Evolutionary conservation across 2,113 vertebrate species (phyloP).

Genomic region (Nerophis lumbriciformis): DNA sequence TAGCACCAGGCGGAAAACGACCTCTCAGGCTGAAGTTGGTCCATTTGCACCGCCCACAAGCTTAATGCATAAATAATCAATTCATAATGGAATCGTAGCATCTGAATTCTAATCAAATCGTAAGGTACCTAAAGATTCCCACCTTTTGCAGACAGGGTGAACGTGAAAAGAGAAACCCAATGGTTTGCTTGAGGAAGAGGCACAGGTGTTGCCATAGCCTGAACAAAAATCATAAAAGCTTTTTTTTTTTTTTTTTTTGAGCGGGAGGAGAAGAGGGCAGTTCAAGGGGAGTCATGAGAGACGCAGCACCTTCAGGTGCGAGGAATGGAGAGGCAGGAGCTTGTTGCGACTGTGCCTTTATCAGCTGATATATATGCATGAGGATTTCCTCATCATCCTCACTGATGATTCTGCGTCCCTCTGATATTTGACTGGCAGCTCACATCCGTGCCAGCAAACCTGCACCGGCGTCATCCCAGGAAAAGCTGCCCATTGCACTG

Average conservation of each 20-base stretch:
- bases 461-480: constrained; percentile 48
- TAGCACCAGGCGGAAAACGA: no score
- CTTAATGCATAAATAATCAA: no score
- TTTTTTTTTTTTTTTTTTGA: constrained; percentile 2
- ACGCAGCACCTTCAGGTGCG: neutral
- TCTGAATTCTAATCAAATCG: neutral
- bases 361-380: constrained; percentile 68
- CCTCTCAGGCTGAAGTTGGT: no score
- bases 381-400: constrained; percentile 58
- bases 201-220: constrained; percentile 24
- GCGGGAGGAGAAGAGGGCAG: constrained; percentile 15
- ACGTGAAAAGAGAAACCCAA: constrained; percentile 9
- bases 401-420: constrained; percentile 40
- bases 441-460: constrained; percentile 53
- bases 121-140: no score
- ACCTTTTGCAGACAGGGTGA: neutral
- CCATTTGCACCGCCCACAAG: no score
- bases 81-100: no score
- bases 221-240: constrained; percentile 40
- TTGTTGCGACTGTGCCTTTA: constrained; percentile 47
- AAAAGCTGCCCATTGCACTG: constrained; percentile 41
- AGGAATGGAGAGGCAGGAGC: constrained; percentile 6
- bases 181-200: constrained; percentile 7
- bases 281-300: constrained; percentile 26
- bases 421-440: constrained; percentile 63